These are phyloP conservation scores for Heliconius melpomene DNA, from an alignment of 1,140 invertebrate genomes.

Conservation along the genomic window DNA sequence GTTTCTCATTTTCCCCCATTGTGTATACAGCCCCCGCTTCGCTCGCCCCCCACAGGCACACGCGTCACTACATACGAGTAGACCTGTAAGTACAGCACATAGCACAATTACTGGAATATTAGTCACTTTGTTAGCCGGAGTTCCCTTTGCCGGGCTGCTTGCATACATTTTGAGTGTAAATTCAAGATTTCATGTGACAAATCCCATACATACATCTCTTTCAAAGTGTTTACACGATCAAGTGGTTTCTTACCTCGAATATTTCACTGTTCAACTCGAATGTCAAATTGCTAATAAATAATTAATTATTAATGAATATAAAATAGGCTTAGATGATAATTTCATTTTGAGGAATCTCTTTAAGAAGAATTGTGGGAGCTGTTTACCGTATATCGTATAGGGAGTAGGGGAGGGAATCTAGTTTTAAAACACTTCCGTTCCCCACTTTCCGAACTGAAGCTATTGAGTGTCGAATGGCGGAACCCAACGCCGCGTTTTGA, in stretches of 20 bases:
- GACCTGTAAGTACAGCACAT: neutral
- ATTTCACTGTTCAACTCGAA: neutral
- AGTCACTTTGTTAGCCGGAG: neutral
- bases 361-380: too few relatives aligned
- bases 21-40: neutral
- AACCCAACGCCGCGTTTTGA: too few relatives aligned
- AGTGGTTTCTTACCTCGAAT: neutral
- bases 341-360: too few relatives aligned
- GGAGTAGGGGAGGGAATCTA: too few relatives aligned
- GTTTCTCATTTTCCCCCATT: neutral
- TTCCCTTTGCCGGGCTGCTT: neutral
- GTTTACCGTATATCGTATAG: too few relatives aligned
- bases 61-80: neutral
- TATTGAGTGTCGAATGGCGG: too few relatives aligned
- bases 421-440: too few relatives aligned
- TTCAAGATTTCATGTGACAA: constrained; percentile 11
- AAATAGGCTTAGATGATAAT: too few relatives aligned
- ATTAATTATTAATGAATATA: too few relatives aligned
- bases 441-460: too few relatives aligned
- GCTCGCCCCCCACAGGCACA: neutral
- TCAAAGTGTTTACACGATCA: neutral
- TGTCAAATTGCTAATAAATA: neutral
- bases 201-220: neutral
- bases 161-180: neutral
- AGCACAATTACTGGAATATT: constrained; percentile 4